phyloP scores from a whole-genome alignment of 2,797 vertebrate genomes.

The Allobates femoralis region DNA sequence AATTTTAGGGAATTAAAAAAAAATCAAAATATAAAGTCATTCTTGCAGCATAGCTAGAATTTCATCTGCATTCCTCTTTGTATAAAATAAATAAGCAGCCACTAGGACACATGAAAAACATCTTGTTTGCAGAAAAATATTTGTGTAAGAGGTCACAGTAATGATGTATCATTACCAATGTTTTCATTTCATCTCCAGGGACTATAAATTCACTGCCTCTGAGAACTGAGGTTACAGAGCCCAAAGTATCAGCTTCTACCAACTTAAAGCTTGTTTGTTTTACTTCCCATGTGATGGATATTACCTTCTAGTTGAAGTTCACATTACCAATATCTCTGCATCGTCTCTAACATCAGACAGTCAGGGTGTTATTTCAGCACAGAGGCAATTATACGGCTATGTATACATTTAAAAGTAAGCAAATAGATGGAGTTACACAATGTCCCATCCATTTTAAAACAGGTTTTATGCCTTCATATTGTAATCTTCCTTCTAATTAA shows the following conservation, averaged over 20 bases:
- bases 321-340: constrained; percentile 35
- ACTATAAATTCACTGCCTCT: constrained; percentile 21
- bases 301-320: constrained; percentile 25
- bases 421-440: neutral
- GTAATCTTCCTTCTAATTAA: neutral
- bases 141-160: constrained; percentile 38
- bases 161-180: constrained; percentile 24
- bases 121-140: constrained; percentile 29
- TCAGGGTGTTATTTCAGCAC: neutral
- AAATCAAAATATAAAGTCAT: neutral
- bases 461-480: too few relatives aligned
- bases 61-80: constrained; percentile 42
- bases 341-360: neutral
- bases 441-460: neutral
- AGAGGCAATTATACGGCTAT: neutral
- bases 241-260: constrained; percentile 29
- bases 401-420: too few relatives aligned
- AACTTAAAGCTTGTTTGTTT: constrained; percentile 35
- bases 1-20: neutral
- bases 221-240: constrained; percentile 26
- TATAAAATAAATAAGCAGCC: constrained; percentile 58
- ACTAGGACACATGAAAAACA: constrained; percentile 48
- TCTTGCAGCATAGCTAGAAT: constrained; percentile 2
- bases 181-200: constrained; percentile 31
- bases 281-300: constrained; percentile 21